phyloP scores from a whole-genome alignment of 2,113 vertebrate genomes.

The Prunella himalayana region DNA sequence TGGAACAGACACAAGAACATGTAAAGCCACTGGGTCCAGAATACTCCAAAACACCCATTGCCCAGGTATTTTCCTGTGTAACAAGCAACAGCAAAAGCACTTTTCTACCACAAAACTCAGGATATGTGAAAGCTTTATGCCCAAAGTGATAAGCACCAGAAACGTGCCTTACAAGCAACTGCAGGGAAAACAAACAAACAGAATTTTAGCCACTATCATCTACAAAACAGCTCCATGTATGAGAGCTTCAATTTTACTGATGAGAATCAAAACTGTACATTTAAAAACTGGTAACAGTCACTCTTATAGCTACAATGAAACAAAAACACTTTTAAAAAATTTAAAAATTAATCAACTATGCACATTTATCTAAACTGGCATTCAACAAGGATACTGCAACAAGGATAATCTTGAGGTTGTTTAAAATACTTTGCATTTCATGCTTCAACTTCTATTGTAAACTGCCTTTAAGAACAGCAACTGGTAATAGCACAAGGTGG shows the following conservation, averaged over 20 bases:
- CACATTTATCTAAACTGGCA: neutral
- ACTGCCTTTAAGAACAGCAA: neutral
- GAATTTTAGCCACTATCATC: neutral
- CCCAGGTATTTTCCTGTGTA: neutral
- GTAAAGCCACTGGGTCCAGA: neutral
- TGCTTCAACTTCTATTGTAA: neutral
- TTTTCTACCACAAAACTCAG: neutral
- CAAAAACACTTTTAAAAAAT: neutral
- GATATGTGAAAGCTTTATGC: neutral
- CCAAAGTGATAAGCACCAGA: neutral
- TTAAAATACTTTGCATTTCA: neutral
- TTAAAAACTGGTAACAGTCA: neutral
- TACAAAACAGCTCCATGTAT: neutral
- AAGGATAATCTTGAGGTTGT: neutral
- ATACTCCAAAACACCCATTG: neutral
- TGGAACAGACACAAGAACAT: neutral
- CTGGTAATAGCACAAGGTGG: neutral
- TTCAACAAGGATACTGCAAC: neutral
- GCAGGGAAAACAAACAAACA: neutral
- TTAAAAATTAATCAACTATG: neutral
- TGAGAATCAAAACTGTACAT: neutral
- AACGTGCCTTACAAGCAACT: neutral
- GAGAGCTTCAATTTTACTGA: neutral
- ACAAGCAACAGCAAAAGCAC: neutral
- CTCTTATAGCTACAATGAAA: neutral